Evolutionary conservation across 2,113 vertebrate genomes (phyloP), one percentile per base, ranked within the genome.

Genomic region (Alectura lathami): DNA sequence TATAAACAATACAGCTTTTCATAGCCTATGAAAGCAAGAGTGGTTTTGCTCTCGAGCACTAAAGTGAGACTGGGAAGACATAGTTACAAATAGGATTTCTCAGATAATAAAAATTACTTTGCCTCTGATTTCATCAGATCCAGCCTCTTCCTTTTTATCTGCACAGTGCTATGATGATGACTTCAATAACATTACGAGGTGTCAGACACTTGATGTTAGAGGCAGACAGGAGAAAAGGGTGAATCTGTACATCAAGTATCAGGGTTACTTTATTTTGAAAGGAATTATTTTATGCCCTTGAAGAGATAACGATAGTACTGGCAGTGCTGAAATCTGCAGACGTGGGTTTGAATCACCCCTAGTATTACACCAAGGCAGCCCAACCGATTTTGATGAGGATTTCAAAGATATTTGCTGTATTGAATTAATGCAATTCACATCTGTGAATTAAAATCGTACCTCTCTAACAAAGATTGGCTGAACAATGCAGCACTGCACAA

Each of bases 1-100:
- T 96, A 78, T 93, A 96, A 97, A 96, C 96, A 96, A 94, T 96
- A 57, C 68, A 54, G 93, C 74, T 97, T 91, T 83, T 94, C 96
- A 73, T 80, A 92, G 91, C 62, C 91, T 82, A 11, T 20, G 62
- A 64, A 72, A 93, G 40, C 29, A 78, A 43, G 51, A 81, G 60
- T 17, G 69, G 3, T 42, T 86, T 92, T 91, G 83, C 86, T 91
- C 83, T 79, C 48, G 77, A 92, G 94, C 86, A 68, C 83, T 45
- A n/a, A 30, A 74, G 59, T 78, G 91, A 94, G 91, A 36, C 76
- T 48, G 73, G 64, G 89, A 60, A 83, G 93, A 77, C 80, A 17
- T 4, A 32, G 69, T 26, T 96, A 89, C 76, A 94, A 91, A 91
- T 36, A 47, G 74, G 91, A 92, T 91, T 84, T 93, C 86, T 72